Evolutionary conservation across 1,140 invertebrate genomes (phyloP), one percentile per base, ranked within the genome.

Genomic region (Pseudoatta argentina): DNA sequence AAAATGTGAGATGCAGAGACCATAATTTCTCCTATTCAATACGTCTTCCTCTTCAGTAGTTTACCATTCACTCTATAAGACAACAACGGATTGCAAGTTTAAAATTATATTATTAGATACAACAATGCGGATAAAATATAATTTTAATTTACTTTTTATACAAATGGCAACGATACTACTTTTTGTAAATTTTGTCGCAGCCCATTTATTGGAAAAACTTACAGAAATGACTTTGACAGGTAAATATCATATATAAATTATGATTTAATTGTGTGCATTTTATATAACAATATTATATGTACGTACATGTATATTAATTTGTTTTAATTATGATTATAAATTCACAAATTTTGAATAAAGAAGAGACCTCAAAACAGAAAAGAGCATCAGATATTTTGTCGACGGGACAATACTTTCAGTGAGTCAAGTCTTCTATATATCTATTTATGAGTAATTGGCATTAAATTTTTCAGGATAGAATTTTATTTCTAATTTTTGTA

Each of bases 381-480:
- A 44, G 12, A 39, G 14, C 39, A 39, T 39, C 34, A 3, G 69
- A 51, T 61, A 24, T 83, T 83, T 71, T 81, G 16, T 83, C 79
- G 16, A 61, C 51, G 59, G 79, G 69, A 51, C 79, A 63, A 51
- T 83, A 83, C 18, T 83, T 83, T 63, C 79, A 83, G 79, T 83
- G 55, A 83, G 79, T 83, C 18, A 59, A 69, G 3, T 44, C 10
- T 0, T 51, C 2, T 69, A n/a, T 39, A 39, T 48, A 69, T 4
- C 34, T n/a, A 67, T 67, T 39, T 67, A 39, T 7, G 6, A 39
- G 2, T 39, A 66, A 21, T 21, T 21, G 10, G 27, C 16, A 10
- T 44, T 1, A 66, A 10, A 3, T 66, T 67, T 66, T 67, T 48
- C 4, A 67, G 8, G 8, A 66, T 10, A 64, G 1, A 64, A 34